Conservation (phyloP, 2,113 vertebrate species). For the Phalacrocorax pelagicus region DNA sequence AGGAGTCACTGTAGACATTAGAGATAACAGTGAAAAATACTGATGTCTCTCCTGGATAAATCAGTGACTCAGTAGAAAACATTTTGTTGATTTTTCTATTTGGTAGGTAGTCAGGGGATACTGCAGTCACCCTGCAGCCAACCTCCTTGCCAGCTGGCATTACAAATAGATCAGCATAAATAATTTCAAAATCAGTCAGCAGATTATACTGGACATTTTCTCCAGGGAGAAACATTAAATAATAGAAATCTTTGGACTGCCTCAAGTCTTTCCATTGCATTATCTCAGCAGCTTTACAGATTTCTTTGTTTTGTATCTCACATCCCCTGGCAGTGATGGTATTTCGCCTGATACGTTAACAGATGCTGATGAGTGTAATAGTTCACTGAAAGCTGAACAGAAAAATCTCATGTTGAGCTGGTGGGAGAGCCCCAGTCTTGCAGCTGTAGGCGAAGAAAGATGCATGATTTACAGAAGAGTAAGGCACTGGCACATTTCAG, state of each 20-base stretch:
- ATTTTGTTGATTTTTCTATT: constrained; percentile 45
- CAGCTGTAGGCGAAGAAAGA: constrained; percentile 19
- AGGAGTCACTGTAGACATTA: neutral
- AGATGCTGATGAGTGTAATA: neutral
- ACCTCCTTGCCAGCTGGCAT: constrained; percentile 33
- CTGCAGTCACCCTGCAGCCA: neutral
- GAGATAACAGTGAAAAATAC: neutral
- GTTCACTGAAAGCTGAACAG: constrained; percentile 13
- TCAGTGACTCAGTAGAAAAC: constrained; percentile 1
- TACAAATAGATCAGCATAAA: constrained; percentile 13
- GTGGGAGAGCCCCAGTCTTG: neutral
- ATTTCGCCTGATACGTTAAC: neutral
- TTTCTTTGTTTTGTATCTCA: neutral
- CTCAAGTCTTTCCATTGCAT: neutral
- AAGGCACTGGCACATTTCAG: neutral
- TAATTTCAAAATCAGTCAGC: constrained; percentile 36
- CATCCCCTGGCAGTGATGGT: neutral
- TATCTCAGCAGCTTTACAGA: neutral
- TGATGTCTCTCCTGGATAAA: neutral
- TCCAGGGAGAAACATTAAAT: neutral
- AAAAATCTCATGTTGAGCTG: constrained; percentile 5
- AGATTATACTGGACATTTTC: neutral
- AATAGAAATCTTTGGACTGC: neutral
- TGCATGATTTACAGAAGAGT: neutral
- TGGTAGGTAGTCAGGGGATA: constrained; percentile 54